These are phyloP conservation scores for Zaprionus camerounensis DNA, from an alignment of 1,140 invertebrate species.

Conservation along the genomic window DNA sequence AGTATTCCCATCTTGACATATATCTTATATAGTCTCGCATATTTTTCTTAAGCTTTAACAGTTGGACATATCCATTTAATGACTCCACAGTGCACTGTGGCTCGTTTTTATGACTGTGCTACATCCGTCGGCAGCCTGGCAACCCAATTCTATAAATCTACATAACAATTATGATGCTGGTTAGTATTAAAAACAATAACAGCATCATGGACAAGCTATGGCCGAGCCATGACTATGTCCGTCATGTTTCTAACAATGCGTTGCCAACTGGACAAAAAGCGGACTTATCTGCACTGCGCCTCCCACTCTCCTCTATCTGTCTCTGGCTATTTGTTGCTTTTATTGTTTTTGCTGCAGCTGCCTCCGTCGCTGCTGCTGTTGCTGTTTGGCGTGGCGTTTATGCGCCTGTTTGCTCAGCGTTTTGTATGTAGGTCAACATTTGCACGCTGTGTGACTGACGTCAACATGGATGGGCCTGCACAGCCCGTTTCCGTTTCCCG, in stretches of 20 bases:
- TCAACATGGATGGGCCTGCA: slow-evolving; percentile 70
- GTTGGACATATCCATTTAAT: slow-evolving; percentile 8
- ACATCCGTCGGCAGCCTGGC: slow-evolving; percentile 48
- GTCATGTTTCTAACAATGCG: slow-evolving; percentile 77
- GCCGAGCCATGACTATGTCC: slow-evolving; percentile 43
- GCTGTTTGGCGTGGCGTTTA: slow-evolving; percentile 73
- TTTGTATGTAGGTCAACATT: slow-evolving; percentile 81
- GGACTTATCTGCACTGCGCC: slow-evolving; percentile 63
- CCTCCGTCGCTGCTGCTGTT: slow-evolving; percentile 27
- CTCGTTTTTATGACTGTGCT: slow-evolving; percentile 41
- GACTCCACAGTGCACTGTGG: slow-evolving; percentile 15
- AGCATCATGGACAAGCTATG: slow-evolving; percentile 25
- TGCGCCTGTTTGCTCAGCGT: slow-evolving; percentile 78
- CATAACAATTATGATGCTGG: slow-evolving; percentile 79
- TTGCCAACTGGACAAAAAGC: slow-evolving; percentile 69
- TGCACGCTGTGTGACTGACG: slow-evolving; percentile 78
- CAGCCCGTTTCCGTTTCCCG: slow-evolving; percentile 75
- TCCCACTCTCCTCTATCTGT: slow-evolving; percentile 23
- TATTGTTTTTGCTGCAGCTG: slow-evolving; percentile 31
- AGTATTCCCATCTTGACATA: neutral
- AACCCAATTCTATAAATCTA: slow-evolving; percentile 74
- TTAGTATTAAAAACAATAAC: slow-evolving; percentile 74
- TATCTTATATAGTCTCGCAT: neutral
- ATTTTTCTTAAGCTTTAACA: neutral
- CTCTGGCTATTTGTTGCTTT: slow-evolving; percentile 49